A percentile compares a stretch with the other conserved stretches of the same genome.
These are phyloP conservation scores for Aleiodes leptofemur DNA, from an alignment of 2,888 invertebrate species.

Conservation along the genomic window DNA sequence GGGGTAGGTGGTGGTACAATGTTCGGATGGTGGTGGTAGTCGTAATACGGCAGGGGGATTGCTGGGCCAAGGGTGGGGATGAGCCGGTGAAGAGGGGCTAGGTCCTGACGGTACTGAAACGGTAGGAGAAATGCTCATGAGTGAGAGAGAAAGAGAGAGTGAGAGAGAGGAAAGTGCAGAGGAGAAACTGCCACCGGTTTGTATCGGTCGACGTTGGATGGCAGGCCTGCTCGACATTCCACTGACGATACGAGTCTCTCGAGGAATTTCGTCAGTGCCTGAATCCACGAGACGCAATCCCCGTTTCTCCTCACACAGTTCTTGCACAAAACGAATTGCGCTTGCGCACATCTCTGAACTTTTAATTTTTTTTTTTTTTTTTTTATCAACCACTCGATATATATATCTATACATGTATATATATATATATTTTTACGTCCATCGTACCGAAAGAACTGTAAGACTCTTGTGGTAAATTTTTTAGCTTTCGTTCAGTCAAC, in stretches of 20 bases:
- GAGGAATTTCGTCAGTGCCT: conserved; percentile 35
- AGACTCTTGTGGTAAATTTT: conserved; percentile 16
- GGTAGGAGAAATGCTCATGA: background rate
- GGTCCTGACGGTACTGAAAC: background rate
- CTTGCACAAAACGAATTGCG: conserved; percentile 7
- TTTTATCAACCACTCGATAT: background rate
- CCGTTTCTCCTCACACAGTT: conserved; percentile 22
- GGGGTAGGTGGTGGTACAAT: conserved; percentile 51
- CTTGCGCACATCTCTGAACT: conserved; percentile 3
- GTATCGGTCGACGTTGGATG: conserved; percentile 44
- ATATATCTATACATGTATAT: conserved; percentile 24
- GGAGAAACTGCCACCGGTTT: conserved; percentile 18
- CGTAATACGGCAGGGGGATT: conserved; percentile 48
- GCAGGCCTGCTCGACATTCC: conserved; percentile 40
- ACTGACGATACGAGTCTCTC: conserved; percentile 27
- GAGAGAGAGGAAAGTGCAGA: conserved; percentile 1
- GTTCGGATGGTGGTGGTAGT: conserved; percentile 51
- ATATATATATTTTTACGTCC: background rate
- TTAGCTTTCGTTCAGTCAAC: conserved; percentile 28
- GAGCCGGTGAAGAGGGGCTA: conserved; percentile 54
- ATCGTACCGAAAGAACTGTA: conserved; percentile 1
- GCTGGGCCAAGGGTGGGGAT: conserved; percentile 62
- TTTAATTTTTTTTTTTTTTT: conserved; percentile 14
- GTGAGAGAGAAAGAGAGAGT: background rate
- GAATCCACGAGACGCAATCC: conserved; percentile 33